Conservation (phyloP, 2,113 vertebrate species). For the Bombycilla garrulus region DNA sequence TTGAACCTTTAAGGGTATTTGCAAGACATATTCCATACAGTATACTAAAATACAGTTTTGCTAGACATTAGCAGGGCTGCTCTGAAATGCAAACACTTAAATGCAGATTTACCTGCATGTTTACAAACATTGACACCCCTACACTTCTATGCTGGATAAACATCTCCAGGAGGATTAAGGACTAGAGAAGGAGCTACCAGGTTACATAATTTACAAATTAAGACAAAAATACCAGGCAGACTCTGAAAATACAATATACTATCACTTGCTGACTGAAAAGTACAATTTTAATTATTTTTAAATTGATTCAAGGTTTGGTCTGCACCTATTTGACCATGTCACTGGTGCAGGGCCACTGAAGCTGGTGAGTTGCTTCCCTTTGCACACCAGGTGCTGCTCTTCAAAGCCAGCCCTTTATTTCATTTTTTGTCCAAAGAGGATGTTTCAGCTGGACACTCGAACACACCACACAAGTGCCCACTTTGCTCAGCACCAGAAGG, state of each 20-base stretch:
- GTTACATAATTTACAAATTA: background rate
- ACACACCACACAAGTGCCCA: background rate
- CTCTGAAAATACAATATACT: background rate
- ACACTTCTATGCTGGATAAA: background rate
- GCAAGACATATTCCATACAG: background rate
- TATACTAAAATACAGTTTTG: background rate
- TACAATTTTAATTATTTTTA: background rate
- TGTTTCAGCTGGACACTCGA: background rate
- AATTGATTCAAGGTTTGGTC: background rate
- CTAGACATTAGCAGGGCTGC: background rate
- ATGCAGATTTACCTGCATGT: background rate
- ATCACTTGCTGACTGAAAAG: background rate
- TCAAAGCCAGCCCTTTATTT: background rate
- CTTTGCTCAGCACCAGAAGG: background rate
- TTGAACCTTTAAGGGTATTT: slow-evolving; percentile 8
- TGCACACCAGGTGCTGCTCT: background rate
- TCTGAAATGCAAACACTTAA: background rate
- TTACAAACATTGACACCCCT: background rate
- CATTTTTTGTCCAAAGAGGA: background rate
- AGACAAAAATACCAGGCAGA: background rate
- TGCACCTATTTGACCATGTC: background rate
- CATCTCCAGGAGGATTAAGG: background rate
- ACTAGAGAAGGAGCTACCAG: background rate
- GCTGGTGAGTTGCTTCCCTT: background rate
- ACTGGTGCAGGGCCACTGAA: accelerated